Evolutionary conservation across 1,140 invertebrate genomes (phyloP), one percentile per base, ranked within the genome.

Genomic region (Heliothis virescens): DNA sequence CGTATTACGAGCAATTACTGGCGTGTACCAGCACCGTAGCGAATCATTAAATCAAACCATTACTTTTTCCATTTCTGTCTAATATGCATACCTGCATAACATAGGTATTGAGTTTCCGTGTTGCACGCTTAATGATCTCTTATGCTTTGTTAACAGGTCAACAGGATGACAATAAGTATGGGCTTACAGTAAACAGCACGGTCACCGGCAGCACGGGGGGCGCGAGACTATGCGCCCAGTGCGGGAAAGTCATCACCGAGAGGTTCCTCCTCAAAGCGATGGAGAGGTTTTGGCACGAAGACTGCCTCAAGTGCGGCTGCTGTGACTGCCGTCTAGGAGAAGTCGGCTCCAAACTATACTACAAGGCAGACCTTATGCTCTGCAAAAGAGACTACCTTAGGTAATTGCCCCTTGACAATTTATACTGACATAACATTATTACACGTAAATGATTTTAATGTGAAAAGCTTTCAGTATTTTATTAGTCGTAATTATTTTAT

Each of bases 321-420:
- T 99, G 98, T 91, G 97, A 99, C 91, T 99, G 98, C 92, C 95
- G 98, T 73, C 96, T 99, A 0, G 98, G 98, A 0, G 98, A 99
- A 95, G 98, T 99, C 4, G 98, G 98, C 34, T 98, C 98, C 50
- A 98, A 98, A 59, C 95, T 99, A 13, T 99, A 98, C 94, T 98
- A 98, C 77, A 99, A 98, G 94, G 98, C 98, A 3, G 98, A 99
- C 95, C 96, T 99, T 12, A 98, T 99, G 88, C 95, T 99, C 15
- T 99, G 98, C 95, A 97, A 98, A 94, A 96, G 98, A 91, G 98
- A 99, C 92, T 99, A 99, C 94, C 96, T 99, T 92, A 98, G 98
- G 98, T 92, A 82, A 80, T 21, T 53, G 47, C 26, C 3, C 48
- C 15, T n/a, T 21, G 12, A 48, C 41, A 75, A 53, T 53, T 76